phyloP scores from a whole-genome alignment of 1,140 invertebrate genomes.

The Pristionchus pacificus region DNA sequence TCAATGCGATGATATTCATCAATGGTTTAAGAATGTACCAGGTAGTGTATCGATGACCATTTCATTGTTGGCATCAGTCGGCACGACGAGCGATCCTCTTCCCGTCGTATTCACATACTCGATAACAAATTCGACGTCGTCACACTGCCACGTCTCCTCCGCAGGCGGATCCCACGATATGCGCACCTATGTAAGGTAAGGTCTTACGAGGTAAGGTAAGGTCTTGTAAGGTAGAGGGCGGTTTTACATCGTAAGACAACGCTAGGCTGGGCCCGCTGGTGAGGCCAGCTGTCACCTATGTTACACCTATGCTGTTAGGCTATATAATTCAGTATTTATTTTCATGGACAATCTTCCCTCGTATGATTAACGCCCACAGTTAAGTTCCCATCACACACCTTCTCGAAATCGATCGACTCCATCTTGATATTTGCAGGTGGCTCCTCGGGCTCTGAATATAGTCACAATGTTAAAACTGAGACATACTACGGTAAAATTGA shows the following conservation, averaged over 20 bases:
- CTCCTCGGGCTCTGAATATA: conserved; percentile 48
- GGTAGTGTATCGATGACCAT: conserved; percentile 31
- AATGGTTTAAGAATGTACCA: no score
- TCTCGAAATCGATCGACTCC: conserved; percentile 50
- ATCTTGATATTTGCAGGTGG: conserved; percentile 50
- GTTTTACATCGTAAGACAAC: no score
- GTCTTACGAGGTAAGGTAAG: no score
- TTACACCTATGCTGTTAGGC: no score
- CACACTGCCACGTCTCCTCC: conserved; percentile 55
- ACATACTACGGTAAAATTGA: conserved; percentile 5
- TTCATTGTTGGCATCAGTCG: conserved; percentile 34
- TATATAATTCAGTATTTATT: no score
- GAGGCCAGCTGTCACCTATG: no score
- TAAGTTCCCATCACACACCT: no score
- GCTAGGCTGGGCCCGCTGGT: no score
- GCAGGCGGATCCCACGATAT: conserved; percentile 50
- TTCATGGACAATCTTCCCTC: no score
- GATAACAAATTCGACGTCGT: conserved; percentile 50
- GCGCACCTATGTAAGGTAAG: no score
- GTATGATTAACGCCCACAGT: no score
- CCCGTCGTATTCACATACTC: conserved; percentile 44
- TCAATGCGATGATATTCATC: conserved; percentile 24
- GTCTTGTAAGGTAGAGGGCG: no score
- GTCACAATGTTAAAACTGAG: conserved; percentile 7
- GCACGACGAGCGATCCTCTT: conserved; percentile 27